Evolutionary conservation across 2,797 vertebrate species (phyloP).

Genomic region (Anas bernieri): DNA sequence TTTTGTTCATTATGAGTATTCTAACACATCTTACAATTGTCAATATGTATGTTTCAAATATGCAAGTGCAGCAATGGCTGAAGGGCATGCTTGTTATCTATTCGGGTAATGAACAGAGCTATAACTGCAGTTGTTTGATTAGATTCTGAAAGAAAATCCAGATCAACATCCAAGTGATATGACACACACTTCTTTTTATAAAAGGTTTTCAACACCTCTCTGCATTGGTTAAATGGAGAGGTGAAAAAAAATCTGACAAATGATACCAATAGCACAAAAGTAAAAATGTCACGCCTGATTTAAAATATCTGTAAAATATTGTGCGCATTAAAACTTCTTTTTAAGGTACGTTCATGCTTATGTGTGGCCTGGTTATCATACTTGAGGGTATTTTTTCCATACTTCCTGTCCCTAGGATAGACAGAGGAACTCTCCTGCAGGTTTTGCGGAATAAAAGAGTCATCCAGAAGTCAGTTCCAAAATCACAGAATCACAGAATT

Average conservation of each 20-base stretch:
- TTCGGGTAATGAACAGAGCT: slow-evolving; percentile 4
- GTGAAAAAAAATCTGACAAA: background rate
- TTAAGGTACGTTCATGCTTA: background rate
- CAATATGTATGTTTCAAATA: slow-evolving; percentile 16
- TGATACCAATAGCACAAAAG: background rate
- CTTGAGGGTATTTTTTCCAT: background rate
- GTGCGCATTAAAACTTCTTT: background rate
- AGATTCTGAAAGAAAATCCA: slow-evolving; percentile 28
- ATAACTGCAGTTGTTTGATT: background rate
- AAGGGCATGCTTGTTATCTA: slow-evolving; percentile 10
- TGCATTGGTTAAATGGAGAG: slow-evolving; percentile 14
- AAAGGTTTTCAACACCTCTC: slow-evolving; percentile 15
- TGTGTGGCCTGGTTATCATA: background rate
- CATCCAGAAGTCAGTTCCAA: background rate
- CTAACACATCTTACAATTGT: background rate
- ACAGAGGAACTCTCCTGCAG: background rate
- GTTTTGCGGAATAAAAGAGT: background rate
- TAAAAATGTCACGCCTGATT: background rate
- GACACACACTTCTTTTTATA: background rate
- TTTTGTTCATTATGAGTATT: slow-evolving; percentile 19
- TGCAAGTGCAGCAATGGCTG: background rate
- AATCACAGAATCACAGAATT: no score
- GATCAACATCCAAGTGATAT: background rate
- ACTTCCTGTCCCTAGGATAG: background rate
- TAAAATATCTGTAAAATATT: background rate